phyloP scores from a whole-genome alignment of 2,888 invertebrate genomes.

The Eristalis arbustorum region DNA sequence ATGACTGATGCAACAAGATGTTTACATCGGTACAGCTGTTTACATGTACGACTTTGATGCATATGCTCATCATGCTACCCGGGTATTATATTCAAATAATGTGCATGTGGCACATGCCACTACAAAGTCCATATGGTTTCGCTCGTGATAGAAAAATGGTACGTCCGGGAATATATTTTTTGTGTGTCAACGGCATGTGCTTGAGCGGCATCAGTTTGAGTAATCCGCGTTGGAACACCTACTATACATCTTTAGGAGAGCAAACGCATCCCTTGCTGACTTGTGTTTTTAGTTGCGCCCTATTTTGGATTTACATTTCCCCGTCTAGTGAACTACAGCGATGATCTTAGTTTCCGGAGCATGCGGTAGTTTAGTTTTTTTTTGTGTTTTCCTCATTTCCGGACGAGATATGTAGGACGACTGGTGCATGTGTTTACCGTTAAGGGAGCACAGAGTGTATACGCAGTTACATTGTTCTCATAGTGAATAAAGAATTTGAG shows the following conservation, averaged over 20 bases:
- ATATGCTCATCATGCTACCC: slow-evolving; percentile 24
- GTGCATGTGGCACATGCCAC: slow-evolving; percentile 63
- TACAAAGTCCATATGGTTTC: slow-evolving; percentile 60
- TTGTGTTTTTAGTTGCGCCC: slow-evolving; percentile 40
- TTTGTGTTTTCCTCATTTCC: slow-evolving; percentile 21
- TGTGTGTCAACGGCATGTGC: slow-evolving; percentile 44
- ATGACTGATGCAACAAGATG: slow-evolving; percentile 50
- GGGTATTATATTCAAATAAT: slow-evolving; percentile 58
- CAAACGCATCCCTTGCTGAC: slow-evolving; percentile 13
- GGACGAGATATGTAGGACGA: slow-evolving; percentile 24
- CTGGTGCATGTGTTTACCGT: slow-evolving; percentile 4
- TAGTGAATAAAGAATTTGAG: not conserved
- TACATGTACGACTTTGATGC: slow-evolving; percentile 6
- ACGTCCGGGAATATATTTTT: not conserved
- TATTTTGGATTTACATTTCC: slow-evolving; percentile 60
- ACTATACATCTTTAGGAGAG: slow-evolving; percentile 12
- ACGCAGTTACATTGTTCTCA: not conserved
- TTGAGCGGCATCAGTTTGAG: slow-evolving; percentile 36
- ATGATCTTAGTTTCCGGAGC: slow-evolving; percentile 58
- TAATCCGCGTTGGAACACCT: slow-evolving; percentile 38
- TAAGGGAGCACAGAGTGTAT: not conserved
- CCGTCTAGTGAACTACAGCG: slow-evolving; percentile 41
- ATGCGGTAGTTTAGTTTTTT: slow-evolving; percentile 9
- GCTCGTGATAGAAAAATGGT: slow-evolving; percentile 46
- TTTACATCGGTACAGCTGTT: slow-evolving; percentile 66